These are phyloP conservation scores for Gambusia affinis DNA, from an alignment of 2,113 vertebrate genomes.

Conservation along the genomic window DNA sequence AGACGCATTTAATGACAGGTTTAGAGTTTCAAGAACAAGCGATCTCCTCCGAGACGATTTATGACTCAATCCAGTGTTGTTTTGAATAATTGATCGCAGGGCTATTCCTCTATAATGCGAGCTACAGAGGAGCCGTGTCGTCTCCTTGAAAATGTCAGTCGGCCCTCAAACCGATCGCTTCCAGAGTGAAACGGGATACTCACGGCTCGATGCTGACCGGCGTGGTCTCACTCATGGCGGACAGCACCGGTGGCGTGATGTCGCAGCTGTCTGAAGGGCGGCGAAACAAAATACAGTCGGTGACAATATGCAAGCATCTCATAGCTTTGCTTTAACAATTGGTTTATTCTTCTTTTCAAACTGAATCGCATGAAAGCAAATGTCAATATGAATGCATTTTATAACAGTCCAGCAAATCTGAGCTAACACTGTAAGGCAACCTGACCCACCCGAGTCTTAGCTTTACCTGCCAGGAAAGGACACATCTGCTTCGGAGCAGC, in stretches of 20 bases:
- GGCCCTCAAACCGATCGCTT: constrained; percentile 15
- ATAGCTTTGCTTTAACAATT: too few species aligned
- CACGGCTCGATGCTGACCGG: constrained; percentile 98
- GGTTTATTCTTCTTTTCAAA: too few species aligned
- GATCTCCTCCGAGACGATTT: constrained; percentile 18
- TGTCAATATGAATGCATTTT: too few species aligned
- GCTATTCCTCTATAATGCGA: constrained; percentile 17
- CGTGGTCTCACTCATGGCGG: constrained; percentile 90
- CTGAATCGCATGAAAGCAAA: too few species aligned
- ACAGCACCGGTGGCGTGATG: constrained; percentile 92
- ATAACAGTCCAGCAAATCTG: too few species aligned
- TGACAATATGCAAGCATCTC: too few species aligned
- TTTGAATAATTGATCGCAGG: constrained; percentile 46
- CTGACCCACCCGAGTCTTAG: too few species aligned
- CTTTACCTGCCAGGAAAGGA: too few species aligned
- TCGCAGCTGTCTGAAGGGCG: constrained; percentile 87
- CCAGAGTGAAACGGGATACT: constrained; percentile 73
- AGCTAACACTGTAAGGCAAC: too few species aligned
- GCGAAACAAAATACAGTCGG: constrained; percentile 10
- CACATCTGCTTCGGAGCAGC: too few species aligned
- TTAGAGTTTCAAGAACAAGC: constrained; percentile 33
- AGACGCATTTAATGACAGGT: constrained; percentile 10
- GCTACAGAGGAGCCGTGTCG: background rate
- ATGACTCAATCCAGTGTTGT: constrained; percentile 29
- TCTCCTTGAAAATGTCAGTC: constrained; percentile 25